Evolutionary conservation across 2,797 vertebrate genomes (phyloP).

Genomic region (Tragelaphus oryx): DNA sequence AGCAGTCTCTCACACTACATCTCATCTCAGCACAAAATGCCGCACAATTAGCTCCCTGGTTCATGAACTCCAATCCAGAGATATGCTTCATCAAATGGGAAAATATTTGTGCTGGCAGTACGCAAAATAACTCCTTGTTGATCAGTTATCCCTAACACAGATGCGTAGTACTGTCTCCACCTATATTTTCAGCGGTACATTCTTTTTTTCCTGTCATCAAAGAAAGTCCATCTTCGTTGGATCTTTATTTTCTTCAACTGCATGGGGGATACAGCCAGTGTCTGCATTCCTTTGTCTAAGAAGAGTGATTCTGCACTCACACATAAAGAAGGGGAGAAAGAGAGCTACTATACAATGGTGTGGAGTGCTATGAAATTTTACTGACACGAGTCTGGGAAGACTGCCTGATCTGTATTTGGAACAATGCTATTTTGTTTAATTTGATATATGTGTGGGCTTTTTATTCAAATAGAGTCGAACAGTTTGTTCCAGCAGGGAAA

Average conservation of each 20-base stretch:
- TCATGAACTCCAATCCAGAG: conserved; percentile 40
- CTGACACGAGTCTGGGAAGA: conserved; percentile 56
- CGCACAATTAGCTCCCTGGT: conserved; percentile 47
- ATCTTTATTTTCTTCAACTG: conserved; percentile 30
- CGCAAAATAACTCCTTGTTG: conserved; percentile 33
- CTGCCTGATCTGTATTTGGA: conserved; percentile 61
- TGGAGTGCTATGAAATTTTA: conserved; percentile 54
- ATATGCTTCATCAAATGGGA: conserved; percentile 54
- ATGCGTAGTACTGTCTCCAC: neutral
- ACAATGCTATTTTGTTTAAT: conserved; percentile 68
- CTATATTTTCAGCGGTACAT: neutral
- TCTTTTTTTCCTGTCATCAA: neutral
- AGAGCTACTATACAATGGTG: neutral
- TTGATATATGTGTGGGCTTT: conserved; percentile 68
- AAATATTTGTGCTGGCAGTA: conserved; percentile 60
- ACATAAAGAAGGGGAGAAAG: conserved; percentile 8
- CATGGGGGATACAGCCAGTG: neutral
- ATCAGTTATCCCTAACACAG: neutral
- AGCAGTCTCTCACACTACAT: neutral
- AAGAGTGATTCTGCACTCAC: conserved; percentile 27
- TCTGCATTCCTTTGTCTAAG: conserved; percentile 50
- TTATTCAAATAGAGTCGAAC: conserved; percentile 68
- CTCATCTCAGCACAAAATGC: neutral
- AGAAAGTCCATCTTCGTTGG: neutral
- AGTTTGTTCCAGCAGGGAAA: conserved; percentile 46